A percentile compares a stretch with the other conserved stretches of the same genome.
phyloP scores from a whole-genome alignment of 2,888 invertebrate species.

The Drosophila pullipes region DNA sequence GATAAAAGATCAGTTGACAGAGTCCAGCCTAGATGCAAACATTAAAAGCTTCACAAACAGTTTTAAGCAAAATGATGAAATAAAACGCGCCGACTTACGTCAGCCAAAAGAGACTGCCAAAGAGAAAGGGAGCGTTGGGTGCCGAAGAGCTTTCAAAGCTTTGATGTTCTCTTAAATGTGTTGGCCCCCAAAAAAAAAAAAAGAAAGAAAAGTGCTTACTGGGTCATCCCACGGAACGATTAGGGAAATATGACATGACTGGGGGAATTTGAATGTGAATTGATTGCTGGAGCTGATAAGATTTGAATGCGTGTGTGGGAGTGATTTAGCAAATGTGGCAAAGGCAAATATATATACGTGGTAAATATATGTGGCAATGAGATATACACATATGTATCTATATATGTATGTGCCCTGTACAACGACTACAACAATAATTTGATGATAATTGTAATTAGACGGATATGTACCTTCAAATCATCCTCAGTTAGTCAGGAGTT shows the following conservation, averaged over 20 bases:
- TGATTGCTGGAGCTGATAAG: constrained; percentile 16
- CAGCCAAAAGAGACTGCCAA: constrained; percentile 28
- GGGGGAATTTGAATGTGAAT: constrained; percentile 31
- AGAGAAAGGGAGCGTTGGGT: constrained; percentile 16
- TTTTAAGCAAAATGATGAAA: constrained; percentile 51
- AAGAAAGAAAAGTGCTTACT: constrained; percentile 18
- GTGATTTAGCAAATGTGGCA: constrained; percentile 14
- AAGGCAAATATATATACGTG: neutral
- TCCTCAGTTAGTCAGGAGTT: constrained; percentile 85
- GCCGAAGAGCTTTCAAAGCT: constrained; percentile 31
- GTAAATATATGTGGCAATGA: constrained; percentile 14
- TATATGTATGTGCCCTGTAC: constrained; percentile 52
- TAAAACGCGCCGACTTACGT: constrained; percentile 41
- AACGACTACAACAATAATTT: constrained; percentile 54
- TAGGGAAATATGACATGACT: constrained; percentile 33
- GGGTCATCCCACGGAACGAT: constrained; percentile 22
- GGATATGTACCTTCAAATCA: constrained; percentile 83
- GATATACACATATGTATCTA: constrained; percentile 11
- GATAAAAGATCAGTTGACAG: constrained; percentile 35
- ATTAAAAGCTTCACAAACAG: constrained; percentile 16
- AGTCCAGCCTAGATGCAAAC: constrained; percentile 19
- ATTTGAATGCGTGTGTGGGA: neutral
- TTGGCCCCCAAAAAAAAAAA: constrained; percentile 14
- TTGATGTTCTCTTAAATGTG: constrained; percentile 19
- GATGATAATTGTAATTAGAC: constrained; percentile 48